phyloP scores from a whole-genome alignment of 2,113 vertebrate genomes.

The Balaeniceps rex region DNA sequence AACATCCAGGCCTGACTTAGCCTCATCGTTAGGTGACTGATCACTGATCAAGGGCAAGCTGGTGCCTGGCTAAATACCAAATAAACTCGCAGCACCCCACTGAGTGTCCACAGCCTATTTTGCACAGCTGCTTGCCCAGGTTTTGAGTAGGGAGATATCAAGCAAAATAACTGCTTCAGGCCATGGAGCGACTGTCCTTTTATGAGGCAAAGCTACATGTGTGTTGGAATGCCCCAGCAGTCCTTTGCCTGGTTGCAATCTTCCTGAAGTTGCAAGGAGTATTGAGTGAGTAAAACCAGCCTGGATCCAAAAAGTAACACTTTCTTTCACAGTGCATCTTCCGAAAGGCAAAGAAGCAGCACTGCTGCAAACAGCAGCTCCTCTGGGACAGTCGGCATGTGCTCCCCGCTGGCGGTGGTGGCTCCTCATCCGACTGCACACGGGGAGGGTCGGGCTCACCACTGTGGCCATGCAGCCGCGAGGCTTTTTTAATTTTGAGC shows the following conservation, averaged over 20 bases:
- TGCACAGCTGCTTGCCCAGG: neutral
- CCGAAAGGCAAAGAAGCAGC: neutral
- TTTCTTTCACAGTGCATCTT: neutral
- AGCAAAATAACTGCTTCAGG: neutral
- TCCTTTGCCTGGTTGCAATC: neutral
- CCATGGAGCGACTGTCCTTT: neutral
- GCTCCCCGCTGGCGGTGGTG: neutral
- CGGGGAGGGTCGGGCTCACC: accelerated
- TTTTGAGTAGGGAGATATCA: neutral
- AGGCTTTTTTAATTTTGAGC: neutral
- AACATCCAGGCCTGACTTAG: neutral
- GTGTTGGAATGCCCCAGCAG: neutral
- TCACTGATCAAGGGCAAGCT: neutral
- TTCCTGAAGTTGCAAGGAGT: neutral
- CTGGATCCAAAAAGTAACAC: neutral
- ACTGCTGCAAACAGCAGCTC: neutral
- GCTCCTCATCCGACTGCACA: neutral
- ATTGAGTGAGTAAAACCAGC: neutral
- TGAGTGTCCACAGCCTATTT: neutral
- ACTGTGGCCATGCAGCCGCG: accelerated
- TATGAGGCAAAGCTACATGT: neutral
- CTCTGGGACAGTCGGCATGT: neutral
- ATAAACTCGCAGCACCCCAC: neutral
- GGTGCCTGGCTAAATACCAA: neutral
- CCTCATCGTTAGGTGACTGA: neutral